phyloP scores from a whole-genome alignment of 2,888 invertebrate species.

The Actias luna region DNA sequence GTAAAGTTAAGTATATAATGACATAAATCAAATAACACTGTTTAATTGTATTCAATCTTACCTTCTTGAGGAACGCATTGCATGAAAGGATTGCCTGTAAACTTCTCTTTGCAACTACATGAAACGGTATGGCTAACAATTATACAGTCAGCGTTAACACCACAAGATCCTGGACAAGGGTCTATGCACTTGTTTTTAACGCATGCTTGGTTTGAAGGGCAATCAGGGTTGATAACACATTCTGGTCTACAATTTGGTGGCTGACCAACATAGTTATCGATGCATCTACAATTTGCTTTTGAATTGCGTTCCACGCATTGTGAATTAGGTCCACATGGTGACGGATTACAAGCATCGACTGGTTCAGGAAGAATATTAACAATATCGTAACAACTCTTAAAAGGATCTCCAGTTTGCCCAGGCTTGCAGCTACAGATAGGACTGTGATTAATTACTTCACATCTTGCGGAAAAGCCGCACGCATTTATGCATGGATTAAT shows the following conservation, averaged over 20 bases:
- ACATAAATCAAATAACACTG: neutral
- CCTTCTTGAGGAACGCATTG: conserved; percentile 85
- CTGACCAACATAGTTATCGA: conserved; percentile 88
- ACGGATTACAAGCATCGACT: conserved; percentile 85
- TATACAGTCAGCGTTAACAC: conserved; percentile 89
- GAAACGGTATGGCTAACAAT: conserved; percentile 91
- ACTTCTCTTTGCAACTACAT: conserved; percentile 89
- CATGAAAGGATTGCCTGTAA: conserved; percentile 91
- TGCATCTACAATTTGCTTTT: conserved; percentile 88
- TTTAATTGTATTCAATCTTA: conserved; percentile 34
- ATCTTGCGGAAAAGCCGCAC: conserved; percentile 89
- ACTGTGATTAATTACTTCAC: conserved; percentile 92
- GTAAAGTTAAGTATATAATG: neutral
- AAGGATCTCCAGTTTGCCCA: conserved; percentile 90
- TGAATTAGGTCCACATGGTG: conserved; percentile 92
- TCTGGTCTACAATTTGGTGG: conserved; percentile 93
- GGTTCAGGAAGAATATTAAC: conserved; percentile 53
- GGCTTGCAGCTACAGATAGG: conserved; percentile 92
- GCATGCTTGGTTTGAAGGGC: conserved; percentile 89
- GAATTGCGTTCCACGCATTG: conserved; percentile 85
- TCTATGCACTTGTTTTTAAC: conserved; percentile 90
- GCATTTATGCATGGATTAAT: conserved; percentile 91
- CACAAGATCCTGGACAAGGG: conserved; percentile 92
- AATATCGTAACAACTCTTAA: conserved; percentile 86
- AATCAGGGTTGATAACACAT: conserved; percentile 91